Evolutionary conservation across 2,113 vertebrate genomes (phyloP), one percentile per base, ranked within the genome.

Genomic region (Gavia stellata): DNA sequence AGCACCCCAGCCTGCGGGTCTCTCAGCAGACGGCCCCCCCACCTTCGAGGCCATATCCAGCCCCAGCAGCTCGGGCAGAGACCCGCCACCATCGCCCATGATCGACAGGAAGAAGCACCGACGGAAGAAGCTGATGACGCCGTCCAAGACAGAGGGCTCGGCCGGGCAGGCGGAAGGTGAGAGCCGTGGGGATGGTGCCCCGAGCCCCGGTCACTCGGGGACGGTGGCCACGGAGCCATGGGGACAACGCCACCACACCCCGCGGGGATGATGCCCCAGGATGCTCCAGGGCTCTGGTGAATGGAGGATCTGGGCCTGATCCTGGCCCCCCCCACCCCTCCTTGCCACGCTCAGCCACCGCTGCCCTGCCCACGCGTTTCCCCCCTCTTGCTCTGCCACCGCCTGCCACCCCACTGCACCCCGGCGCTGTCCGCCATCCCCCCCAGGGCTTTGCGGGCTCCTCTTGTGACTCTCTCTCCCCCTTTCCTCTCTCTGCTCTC

Each of bases 161-260:
- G 95, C 98, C 1, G 99, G 99, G 6, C 99, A 99, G 97, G 99
- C 99, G 1, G 99, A 99, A 98, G 99, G 99, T 99, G 97, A 98
- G 98, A 29, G 38, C 50, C 47, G 1, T 0, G 2, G 65, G 26
- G 1, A 0, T 0, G 5, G 14, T 12, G 45, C 63, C 78, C 53
- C 5, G 3, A 26, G 44, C 40, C 50, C 56, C 3, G 0, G 40
- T 3, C 74, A 8, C 47, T 33, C 5, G 1, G 12, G 53, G 61
- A 23, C 1, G 9, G 40, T 7, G 65, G 38, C 75, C 74, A 5
- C 0, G 4, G 38, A 18, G 2, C 49, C 3, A 0, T 1, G 52
- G 81, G 66, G 66, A 66, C 71, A 4, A 26, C 2, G 20, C 34
- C 55, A 42, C 45, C 18, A 0, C 23, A 5, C 45, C 49, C 77